Percentiles rank a stretch among this genome's conserved stretches.
Evolutionary conservation across 2,113 vertebrate genomes (phyloP).

Genomic region (Cettia cetti): DNA sequence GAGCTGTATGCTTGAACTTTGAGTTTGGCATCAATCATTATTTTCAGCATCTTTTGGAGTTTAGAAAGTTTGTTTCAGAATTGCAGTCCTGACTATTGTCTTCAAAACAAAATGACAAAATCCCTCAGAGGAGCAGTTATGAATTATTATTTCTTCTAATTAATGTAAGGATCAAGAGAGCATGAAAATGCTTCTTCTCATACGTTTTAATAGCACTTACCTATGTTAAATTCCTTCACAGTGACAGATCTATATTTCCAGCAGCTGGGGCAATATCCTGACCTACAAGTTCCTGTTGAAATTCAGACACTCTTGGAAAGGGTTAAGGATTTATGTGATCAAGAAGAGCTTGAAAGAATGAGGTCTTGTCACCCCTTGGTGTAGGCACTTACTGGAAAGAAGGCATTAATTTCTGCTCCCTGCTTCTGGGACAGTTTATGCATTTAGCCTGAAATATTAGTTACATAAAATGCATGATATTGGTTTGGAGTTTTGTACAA

Average conservation of each 20-base stretch:
- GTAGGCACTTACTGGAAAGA: background rate
- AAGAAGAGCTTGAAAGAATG: background rate
- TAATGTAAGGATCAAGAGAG: background rate
- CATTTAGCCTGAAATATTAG: background rate
- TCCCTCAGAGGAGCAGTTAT: background rate
- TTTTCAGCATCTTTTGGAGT: background rate
- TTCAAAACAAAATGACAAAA: background rate
- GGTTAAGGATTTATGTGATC: background rate
- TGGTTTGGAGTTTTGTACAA: background rate
- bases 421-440: background rate
- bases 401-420: background rate
- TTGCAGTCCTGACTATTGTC: background rate
- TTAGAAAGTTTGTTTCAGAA: background rate
- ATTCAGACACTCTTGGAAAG: background rate
- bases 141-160: background rate
- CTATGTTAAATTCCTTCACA: background rate
- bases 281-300: background rate
- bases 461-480: background rate
- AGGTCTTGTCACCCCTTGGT: background rate
- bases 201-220: background rate
- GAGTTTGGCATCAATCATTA: background rate
- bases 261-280: background rate
- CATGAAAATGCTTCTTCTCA: background rate
- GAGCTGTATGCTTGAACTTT: accelerated
- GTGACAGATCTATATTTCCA: background rate